Evolutionary conservation across 2,888 invertebrate genomes (phyloP).

Genomic region (Archips xylosteana): DNA sequence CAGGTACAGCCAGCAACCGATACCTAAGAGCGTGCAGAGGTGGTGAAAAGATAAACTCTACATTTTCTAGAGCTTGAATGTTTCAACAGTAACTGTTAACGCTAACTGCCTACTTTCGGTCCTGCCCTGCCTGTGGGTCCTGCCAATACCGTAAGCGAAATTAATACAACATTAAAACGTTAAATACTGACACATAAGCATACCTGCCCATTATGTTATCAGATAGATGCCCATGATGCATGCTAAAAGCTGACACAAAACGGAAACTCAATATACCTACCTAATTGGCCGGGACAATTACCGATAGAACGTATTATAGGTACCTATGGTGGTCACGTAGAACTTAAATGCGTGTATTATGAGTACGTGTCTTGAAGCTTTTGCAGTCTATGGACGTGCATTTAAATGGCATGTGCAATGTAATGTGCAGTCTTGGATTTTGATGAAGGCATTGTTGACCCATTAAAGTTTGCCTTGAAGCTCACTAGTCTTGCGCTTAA

Average conservation of each 20-base stretch:
- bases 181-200: background rate
- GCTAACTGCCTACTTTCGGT: too few relatives aligned
- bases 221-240: background rate
- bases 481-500: background rate
- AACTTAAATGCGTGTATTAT: slow-evolving; percentile 25
- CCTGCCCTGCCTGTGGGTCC: too few relatives aligned
- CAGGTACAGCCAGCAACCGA: too few relatives aligned
- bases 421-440: slow-evolving; percentile 25
- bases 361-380: slow-evolving; percentile 33
- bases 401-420: slow-evolving; percentile 27
- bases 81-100: too few relatives aligned
- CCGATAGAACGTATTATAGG: slow-evolving; percentile 27
- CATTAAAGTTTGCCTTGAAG: slow-evolving; percentile 26
- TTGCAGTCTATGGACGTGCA: slow-evolving; percentile 13
- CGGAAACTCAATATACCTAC: slow-evolving; percentile 12
- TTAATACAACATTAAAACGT: background rate
- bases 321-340: slow-evolving; percentile 36
- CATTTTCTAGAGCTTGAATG: too few relatives aligned
- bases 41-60: too few relatives aligned
- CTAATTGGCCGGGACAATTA: slow-evolving; percentile 32
- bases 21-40: too few relatives aligned
- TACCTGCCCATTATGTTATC: background rate
- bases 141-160: too few relatives aligned
- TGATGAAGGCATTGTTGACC: slow-evolving; percentile 28
- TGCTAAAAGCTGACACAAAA: slow-evolving; percentile 30